Evolutionary conservation across 2,888 invertebrate species (phyloP).

Genomic region (Aquatica leii): DNA sequence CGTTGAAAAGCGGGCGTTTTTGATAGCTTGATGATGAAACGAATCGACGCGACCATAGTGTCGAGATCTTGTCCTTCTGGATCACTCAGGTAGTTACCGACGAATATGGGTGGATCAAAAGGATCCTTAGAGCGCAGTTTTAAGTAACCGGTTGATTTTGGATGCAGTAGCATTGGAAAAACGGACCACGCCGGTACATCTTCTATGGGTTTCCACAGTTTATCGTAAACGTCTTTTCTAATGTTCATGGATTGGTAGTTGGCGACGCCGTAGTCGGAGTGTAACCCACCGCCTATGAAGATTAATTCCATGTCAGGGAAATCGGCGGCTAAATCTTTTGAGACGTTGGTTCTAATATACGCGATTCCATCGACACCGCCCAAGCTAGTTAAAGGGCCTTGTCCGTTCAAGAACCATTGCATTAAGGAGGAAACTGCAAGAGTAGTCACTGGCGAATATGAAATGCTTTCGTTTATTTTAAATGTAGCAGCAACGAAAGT

Average conservation of each 20-base stretch:
- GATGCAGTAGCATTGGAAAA: constrained; percentile 67
- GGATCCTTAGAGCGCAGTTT: constrained; percentile 65
- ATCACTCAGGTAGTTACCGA: constrained; percentile 67
- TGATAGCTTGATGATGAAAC: constrained; percentile 61
- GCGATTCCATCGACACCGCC: constrained; percentile 72
- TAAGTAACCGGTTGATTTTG: constrained; percentile 64
- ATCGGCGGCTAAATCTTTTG: constrained; percentile 63
- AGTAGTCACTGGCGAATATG: constrained; percentile 23
- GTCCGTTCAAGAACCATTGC: constrained; percentile 58
- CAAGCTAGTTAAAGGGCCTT: constrained; percentile 64
- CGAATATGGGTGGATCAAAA: constrained; percentile 66
- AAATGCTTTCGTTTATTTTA: constrained; percentile 61
- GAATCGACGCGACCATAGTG: constrained; percentile 66
- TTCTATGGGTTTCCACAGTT: constrained; percentile 58
- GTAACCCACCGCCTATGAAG: constrained; percentile 66
- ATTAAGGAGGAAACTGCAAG: constrained; percentile 50
- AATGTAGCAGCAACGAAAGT: constrained; percentile 68
- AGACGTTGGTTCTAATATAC: constrained; percentile 68
- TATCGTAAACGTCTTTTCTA: constrained; percentile 48
- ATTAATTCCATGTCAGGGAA: constrained; percentile 73
- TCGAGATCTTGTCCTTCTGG: constrained; percentile 59
- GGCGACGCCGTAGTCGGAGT: constrained; percentile 64
- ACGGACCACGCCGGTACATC: constrained; percentile 62
- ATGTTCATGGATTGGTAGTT: constrained; percentile 38
- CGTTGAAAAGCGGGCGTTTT: constrained; percentile 63